A percentile compares a stretch with the other conserved stretches of the same genome.
Conservation (phyloP, 1,140 invertebrate genomes). For the Calliphora vicina region DNA sequence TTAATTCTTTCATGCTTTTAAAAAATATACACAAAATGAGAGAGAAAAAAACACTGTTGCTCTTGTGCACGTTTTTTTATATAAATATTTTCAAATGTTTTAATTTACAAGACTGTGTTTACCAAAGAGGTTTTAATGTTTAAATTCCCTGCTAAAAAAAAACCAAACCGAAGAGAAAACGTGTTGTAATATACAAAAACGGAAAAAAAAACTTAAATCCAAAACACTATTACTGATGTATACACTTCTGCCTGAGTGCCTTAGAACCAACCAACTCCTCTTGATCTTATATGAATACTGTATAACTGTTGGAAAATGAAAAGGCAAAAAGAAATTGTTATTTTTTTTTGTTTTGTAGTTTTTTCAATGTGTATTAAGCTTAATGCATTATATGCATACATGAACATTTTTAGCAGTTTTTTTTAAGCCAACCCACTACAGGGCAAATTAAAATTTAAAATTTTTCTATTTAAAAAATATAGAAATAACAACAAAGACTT, state of each 20-base stretch:
- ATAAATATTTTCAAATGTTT: background rate
- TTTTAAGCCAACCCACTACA: background rate
- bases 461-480: background rate
- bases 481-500: background rate
- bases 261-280: background rate
- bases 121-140: constrained; percentile 25
- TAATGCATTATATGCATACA: constrained; percentile 10
- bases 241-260: constrained; percentile 33
- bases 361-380: background rate
- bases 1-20: constrained; percentile 33
- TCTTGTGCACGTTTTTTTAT: constrained; percentile 2
- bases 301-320: background rate
- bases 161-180: background rate
- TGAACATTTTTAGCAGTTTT: background rate
- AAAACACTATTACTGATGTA: constrained; percentile 32
- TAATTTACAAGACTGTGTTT: constrained; percentile 26
- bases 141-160: constrained; percentile 3
- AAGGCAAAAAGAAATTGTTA: background rate
- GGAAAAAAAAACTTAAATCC: constrained; percentile 7
- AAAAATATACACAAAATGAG: background rate
- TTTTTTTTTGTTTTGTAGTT: background rate
- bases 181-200: background rate
- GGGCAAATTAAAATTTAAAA: constrained; percentile 7
- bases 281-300: background rate
- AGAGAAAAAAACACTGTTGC: constrained; percentile 22